Percentiles rank a stretch among this genome's conserved stretches.
phyloP scores from a whole-genome alignment of 2,113 vertebrate species.

The Indicator maculatus region DNA sequence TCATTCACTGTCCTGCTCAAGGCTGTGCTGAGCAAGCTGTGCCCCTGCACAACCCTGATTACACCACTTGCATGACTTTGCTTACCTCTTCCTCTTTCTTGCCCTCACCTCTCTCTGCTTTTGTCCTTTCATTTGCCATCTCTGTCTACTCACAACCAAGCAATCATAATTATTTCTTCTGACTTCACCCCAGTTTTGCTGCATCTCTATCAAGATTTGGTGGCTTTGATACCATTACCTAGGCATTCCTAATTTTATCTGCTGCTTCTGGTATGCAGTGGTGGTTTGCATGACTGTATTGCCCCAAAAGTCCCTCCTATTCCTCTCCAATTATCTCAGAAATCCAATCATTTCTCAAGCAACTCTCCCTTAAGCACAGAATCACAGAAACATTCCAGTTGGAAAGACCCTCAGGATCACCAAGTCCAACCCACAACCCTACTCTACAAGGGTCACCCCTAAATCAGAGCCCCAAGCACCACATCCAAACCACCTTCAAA shows the following conservation, averaged over 20 bases:
- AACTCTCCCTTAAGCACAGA: neutral
- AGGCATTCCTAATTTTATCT: neutral
- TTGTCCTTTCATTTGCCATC: neutral
- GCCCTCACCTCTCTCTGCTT: neutral
- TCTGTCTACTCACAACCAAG: neutral
- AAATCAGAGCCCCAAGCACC: too few species aligned
- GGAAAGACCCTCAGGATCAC: too few species aligned
- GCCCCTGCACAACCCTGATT: rapidly evolving
- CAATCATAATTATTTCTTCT: neutral
- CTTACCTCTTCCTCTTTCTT: neutral
- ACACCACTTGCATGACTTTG: neutral
- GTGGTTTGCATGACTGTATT: neutral
- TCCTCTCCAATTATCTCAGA: neutral
- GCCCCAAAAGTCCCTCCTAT: neutral
- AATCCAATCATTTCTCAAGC: neutral
- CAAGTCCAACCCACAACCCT: too few species aligned
- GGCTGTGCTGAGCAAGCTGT: neutral
- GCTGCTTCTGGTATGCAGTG: neutral
- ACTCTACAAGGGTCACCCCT: too few species aligned
- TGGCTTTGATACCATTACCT: neutral
- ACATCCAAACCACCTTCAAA: too few species aligned
- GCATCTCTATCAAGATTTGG: neutral
- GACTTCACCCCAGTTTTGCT: neutral
- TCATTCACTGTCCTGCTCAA: neutral
- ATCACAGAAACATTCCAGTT: too few species aligned